phyloP scores from a whole-genome alignment of 2,888 invertebrate species.

The Penaeus monodon region DNA sequence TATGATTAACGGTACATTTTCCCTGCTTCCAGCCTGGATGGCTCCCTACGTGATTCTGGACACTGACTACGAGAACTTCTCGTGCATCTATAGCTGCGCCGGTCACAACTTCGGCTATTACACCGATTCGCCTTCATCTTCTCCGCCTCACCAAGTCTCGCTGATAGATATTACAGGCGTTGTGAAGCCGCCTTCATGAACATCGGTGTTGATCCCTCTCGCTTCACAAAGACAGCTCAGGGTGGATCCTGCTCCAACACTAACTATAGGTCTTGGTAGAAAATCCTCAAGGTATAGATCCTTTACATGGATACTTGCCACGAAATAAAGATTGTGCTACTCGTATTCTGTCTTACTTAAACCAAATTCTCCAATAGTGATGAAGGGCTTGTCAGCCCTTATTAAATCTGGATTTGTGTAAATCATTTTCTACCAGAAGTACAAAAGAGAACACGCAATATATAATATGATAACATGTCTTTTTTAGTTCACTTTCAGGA shows the following conservation, averaged over 20 bases:
- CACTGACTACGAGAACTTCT: slow-evolving; percentile 3
- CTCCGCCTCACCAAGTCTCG: background rate
- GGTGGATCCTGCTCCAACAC: background rate
- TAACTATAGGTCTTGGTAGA: background rate
- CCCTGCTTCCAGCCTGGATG: background rate
- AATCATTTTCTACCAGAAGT: too few species aligned
- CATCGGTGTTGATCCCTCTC: slow-evolving; percentile 3
- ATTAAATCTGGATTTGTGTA: too few species aligned
- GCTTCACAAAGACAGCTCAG: background rate
- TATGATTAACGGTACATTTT: background rate
- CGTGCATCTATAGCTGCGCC: background rate
- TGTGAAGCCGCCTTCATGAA: background rate
- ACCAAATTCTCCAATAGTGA: too few species aligned
- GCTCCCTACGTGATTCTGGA: slow-evolving; percentile 4
- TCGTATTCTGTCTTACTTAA: too few species aligned
- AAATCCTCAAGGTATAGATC: too few species aligned
- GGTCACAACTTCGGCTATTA: background rate
- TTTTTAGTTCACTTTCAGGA: too few species aligned
- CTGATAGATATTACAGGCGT: background rate
- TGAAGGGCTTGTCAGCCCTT: too few species aligned
- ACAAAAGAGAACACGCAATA: too few species aligned
- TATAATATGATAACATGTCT: too few species aligned
- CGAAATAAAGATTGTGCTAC: too few species aligned
- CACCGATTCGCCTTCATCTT: slow-evolving; percentile 1
- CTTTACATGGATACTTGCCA: too few species aligned